These are phyloP conservation scores for Cotesia chilonis DNA, from an alignment of 1,140 invertebrate genomes.

Conservation along the genomic window DNA sequence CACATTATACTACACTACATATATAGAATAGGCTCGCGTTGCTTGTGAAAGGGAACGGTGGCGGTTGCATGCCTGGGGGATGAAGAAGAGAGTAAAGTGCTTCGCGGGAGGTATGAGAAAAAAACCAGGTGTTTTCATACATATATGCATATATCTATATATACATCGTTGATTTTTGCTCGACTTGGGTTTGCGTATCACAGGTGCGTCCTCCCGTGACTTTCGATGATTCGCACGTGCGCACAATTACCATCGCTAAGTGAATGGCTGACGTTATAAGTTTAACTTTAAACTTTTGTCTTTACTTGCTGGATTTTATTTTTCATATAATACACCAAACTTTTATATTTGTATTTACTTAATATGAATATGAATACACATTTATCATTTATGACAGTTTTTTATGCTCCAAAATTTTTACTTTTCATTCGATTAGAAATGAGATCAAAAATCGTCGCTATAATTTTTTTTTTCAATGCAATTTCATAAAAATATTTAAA, in stretches of 20 bases:
- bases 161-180: slow-evolving; percentile 1
- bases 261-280: slow-evolving; percentile 16
- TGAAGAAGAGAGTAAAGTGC: slow-evolving; percentile 11
- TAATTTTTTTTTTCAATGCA: no score
- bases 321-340: background rate
- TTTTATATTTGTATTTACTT: no score
- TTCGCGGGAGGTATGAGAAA: slow-evolving; percentile 26
- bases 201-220: slow-evolving; percentile 12
- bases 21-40: background rate
- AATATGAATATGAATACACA: no score
- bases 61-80: slow-evolving; percentile 11
- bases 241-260: slow-evolving; percentile 23
- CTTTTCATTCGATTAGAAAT: no score
- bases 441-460: no score
- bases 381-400: no score
- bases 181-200: slow-evolving; percentile 6
- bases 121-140: slow-evolving; percentile 27
- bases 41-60: slow-evolving; percentile 9
- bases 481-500: no score
- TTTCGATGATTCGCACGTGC: slow-evolving; percentile 17
- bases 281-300: background rate
- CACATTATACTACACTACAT: no score
- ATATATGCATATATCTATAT: background rate
- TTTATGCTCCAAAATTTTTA: no score
- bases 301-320: background rate